Conservation (phyloP, 2,797 vertebrate genomes). For the Coregonus ussuriensis region DNA sequence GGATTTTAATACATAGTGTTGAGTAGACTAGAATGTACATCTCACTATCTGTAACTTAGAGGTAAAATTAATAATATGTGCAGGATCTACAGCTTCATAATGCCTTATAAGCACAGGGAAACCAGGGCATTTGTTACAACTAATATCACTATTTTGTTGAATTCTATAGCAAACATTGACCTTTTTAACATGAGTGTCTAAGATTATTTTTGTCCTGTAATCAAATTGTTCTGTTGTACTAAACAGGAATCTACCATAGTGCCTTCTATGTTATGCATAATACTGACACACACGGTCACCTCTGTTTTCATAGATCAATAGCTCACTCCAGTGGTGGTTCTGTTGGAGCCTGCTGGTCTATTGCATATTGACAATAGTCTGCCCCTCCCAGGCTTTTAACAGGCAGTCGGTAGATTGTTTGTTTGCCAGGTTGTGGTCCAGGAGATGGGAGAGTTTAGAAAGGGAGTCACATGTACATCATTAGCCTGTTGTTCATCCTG, state of each 20-base stretch:
- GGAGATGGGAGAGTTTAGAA: not conserved
- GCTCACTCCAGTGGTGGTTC: not conserved
- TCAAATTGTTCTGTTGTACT: not conserved
- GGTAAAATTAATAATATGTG: not conserved
- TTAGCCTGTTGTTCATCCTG: not conserved
- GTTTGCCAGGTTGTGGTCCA: not conserved
- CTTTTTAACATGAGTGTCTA: not conserved
- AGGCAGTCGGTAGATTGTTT: not conserved
- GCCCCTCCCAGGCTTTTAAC: not conserved
- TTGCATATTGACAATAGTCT: not conserved
- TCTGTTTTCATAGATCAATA: no score
- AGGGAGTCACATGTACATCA: not conserved
- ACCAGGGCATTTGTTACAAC: not conserved
- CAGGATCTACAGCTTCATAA: not conserved
- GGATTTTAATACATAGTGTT: not conserved
- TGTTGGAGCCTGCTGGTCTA: not conserved
- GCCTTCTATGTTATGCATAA: slow-evolving; percentile 1
- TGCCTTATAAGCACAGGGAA: slow-evolving; percentile 2
- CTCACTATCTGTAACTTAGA: not conserved
- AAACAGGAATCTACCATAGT: not conserved
- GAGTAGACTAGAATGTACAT: not conserved
- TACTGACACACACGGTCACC: not conserved
- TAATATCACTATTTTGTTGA: not conserved
- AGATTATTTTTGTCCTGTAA: not conserved
- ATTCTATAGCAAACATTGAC: not conserved